These are phyloP conservation scores for Synanthedon vespiformis DNA, from an alignment of 2,888 invertebrate species.

Conservation along the genomic window DNA sequence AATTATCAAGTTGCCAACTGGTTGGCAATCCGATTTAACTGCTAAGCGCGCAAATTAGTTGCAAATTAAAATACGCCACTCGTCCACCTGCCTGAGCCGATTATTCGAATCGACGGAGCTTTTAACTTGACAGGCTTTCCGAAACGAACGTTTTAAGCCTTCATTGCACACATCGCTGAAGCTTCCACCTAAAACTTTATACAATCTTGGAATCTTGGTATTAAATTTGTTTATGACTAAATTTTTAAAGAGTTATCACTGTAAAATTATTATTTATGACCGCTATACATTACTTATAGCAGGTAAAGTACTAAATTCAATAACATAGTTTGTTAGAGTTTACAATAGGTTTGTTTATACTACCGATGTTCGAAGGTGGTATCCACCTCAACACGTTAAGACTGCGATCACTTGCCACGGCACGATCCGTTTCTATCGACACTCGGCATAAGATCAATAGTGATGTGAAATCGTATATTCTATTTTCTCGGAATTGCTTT, in stretches of 20 bases:
- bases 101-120: slow-evolving; percentile 20
- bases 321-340: neutral
- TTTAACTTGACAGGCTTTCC: slow-evolving; percentile 1
- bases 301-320: no score
- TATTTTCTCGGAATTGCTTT: no score
- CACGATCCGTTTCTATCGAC: slow-evolving; percentile 39
- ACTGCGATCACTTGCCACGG: slow-evolving; percentile 46
- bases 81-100: slow-evolving; percentile 59
- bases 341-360: slow-evolving; percentile 9
- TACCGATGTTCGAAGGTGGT: slow-evolving; percentile 41
- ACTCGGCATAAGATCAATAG: slow-evolving; percentile 15
- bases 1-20: slow-evolving; percentile 38
- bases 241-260: no score
- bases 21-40: slow-evolving; percentile 49
- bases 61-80: slow-evolving; percentile 47
- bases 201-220: no score
- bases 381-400: slow-evolving; percentile 34
- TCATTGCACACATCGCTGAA: neutral
- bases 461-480: slow-evolving; percentile 5
- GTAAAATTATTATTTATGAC: no score
- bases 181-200: no score
- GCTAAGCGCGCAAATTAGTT: slow-evolving; percentile 47
- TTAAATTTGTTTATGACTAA: no score
- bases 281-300: no score
- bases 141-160: neutral